Percentiles rank a stretch among this genome's conserved stretches.
phyloP scores from a whole-genome alignment of 1,140 invertebrate genomes.

The Drosophila nigromelanica region DNA sequence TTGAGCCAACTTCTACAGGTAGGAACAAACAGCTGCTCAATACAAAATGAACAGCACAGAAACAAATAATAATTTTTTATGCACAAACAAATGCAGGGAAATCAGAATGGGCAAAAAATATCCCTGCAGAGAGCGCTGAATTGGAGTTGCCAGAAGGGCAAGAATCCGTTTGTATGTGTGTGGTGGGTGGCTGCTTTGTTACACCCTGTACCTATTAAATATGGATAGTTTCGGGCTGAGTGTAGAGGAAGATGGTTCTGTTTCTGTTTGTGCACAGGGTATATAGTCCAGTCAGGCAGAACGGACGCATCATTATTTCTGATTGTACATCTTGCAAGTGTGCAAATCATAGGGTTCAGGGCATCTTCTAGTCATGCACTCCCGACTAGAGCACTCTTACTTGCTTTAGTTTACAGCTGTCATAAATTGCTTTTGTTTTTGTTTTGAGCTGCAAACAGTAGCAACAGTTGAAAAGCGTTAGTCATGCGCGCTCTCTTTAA shows the following conservation, averaged over 20 bases:
- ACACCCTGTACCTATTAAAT: too few relatives aligned
- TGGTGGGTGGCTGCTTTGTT: not conserved
- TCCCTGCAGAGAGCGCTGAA: not conserved
- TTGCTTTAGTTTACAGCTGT: slow-evolving; percentile 27
- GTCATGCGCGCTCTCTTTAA: slow-evolving; percentile 64
- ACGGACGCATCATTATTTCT: too few relatives aligned
- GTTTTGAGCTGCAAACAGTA: slow-evolving; percentile 23
- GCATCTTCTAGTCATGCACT: too few relatives aligned
- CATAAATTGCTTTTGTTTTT: slow-evolving; percentile 44
- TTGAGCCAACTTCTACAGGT: slow-evolving; percentile 2
- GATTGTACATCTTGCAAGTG: not conserved
- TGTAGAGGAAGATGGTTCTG: too few relatives aligned
- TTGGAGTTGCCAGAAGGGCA: not conserved
- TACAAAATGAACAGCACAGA: slow-evolving; percentile 6
- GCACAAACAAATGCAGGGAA: not conserved
- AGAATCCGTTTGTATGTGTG: not conserved
- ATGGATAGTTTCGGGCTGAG: too few relatives aligned
- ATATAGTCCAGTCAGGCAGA: too few relatives aligned
- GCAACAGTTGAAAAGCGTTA: slow-evolving; percentile 46
- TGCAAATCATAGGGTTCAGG: not conserved
- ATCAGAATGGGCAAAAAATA: not conserved
- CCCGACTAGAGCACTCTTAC: too few relatives aligned
- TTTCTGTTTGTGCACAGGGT: too few relatives aligned
- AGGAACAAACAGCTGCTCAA: slow-evolving; percentile 5
- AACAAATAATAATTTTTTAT: not conserved